phyloP scores from a whole-genome alignment of 2,797 vertebrate genomes.

The Pteronotus mesoamericanus region DNA sequence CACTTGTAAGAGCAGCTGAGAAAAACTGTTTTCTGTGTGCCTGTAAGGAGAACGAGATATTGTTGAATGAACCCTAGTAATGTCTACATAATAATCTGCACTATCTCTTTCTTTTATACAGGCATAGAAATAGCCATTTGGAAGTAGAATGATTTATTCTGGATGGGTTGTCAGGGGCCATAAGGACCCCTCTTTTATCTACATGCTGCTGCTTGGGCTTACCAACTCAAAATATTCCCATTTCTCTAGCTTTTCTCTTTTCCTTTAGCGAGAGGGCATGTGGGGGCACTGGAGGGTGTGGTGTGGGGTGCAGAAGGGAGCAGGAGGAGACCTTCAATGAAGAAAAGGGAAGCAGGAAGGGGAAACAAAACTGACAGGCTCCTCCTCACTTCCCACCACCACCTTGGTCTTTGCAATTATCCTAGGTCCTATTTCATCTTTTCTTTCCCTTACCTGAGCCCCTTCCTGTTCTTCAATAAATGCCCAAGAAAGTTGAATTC shows the following conservation, averaged over 20 bases:
- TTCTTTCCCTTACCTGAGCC: neutral
- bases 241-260: constrained; percentile 11
- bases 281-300: neutral
- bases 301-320: neutral
- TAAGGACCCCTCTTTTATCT: neutral
- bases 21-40: neutral
- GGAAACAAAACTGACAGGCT: neutral
- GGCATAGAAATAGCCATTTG: neutral
- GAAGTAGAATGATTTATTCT: neutral
- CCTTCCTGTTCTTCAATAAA: neutral
- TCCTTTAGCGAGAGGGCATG: neutral
- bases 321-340: neutral
- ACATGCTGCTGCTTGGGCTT: neutral
- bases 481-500: neutral
- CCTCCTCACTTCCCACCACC: neutral
- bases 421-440: neutral
- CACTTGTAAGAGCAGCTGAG: neutral
- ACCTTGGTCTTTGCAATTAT: neutral
- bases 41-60: neutral
- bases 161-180: neutral
- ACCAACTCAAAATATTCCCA: neutral
- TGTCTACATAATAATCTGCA: neutral
- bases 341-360: neutral
- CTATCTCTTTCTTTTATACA: neutral
- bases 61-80: neutral